Evolutionary conservation across 2,888 invertebrate genomes (phyloP).

Genomic region (Drosophila kuntzei): DNA sequence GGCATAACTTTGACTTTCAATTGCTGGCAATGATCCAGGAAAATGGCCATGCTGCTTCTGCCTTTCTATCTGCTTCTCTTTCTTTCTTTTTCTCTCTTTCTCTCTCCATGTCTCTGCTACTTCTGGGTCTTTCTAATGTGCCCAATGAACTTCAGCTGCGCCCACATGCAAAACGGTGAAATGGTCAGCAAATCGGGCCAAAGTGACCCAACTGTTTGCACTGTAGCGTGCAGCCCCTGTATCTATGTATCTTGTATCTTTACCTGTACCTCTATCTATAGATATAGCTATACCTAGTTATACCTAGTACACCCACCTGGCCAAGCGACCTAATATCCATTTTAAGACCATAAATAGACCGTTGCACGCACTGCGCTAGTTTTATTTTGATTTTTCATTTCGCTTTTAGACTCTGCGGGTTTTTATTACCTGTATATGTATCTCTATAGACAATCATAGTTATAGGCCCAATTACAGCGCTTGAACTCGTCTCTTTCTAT

Average conservation of each 20-base stretch:
- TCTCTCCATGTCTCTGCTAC: background rate
- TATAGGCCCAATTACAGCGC: slow-evolving; percentile 43
- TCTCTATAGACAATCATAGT: slow-evolving; percentile 1
- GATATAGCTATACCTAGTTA: background rate
- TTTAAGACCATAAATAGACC: slow-evolving; percentile 37
- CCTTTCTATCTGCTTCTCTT: background rate
- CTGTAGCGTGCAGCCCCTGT: slow-evolving; percentile 29
- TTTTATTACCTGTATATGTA: slow-evolving; percentile 33
- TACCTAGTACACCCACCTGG: slow-evolving; percentile 34
- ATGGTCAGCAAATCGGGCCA: slow-evolving; percentile 24
- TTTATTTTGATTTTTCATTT: slow-evolving; percentile 16
- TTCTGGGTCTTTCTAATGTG: slow-evolving; percentile 5
- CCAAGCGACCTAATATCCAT: slow-evolving; percentile 29
- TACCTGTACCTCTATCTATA: background rate
- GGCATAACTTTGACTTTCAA: slow-evolving; percentile 59
- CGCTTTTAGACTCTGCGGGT: slow-evolving; percentile 36
- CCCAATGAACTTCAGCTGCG: slow-evolving; percentile 50
- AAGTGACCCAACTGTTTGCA: slow-evolving; percentile 44
- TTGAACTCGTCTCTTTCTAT: background rate
- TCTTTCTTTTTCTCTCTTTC: background rate
- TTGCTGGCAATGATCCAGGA: slow-evolving; percentile 47
- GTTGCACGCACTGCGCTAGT: slow-evolving; percentile 54
- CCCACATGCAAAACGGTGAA: slow-evolving; percentile 31
- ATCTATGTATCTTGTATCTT: background rate
- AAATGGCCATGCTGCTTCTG: slow-evolving; percentile 3